Percentiles rank a stretch among this genome's conserved stretches.
Evolutionary conservation across 1,140 invertebrate genomes (phyloP).

Genomic region (Macrobrachium rosenbergii): DNA sequence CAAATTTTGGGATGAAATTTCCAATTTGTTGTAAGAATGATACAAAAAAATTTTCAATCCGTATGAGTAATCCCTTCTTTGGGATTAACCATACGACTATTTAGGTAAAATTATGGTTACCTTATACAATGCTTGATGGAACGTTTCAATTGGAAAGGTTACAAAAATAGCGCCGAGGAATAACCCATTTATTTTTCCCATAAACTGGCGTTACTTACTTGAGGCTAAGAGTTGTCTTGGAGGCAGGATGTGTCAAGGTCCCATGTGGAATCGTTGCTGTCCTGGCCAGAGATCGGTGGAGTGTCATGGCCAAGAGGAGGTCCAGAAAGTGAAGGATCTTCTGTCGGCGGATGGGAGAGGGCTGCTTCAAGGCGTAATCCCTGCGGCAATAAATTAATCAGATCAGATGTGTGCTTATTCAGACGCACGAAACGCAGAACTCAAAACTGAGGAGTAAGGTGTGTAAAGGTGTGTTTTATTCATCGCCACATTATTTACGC

Average conservation of each 20-base stretch:
- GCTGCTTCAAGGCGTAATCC: conserved; percentile 65
- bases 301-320: conserved; percentile 63
- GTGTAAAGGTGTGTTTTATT: background rate
- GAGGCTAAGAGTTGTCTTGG: conserved; percentile 43
- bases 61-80: too few relatives aligned
- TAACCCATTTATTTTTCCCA: background rate
- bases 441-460: too few relatives aligned
- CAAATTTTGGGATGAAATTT: too few relatives aligned
- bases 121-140: too few relatives aligned
- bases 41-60: too few relatives aligned
- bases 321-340: conserved; percentile 65
- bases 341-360: conserved; percentile 61
- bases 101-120: too few relatives aligned
- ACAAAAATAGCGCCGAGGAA: background rate
- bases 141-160: background rate
- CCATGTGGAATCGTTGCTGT: conserved; percentile 31
- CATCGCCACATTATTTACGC: too few relatives aligned
- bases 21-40: too few relatives aligned
- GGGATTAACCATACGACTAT: too few relatives aligned
- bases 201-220: conserved; percentile 7
- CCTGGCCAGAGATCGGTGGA: conserved; percentile 50
- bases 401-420: background rate
- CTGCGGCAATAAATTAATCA: conserved; percentile 11
- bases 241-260: conserved; percentile 28
- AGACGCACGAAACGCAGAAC: background rate